A percentile compares a stretch with the other conserved stretches of the same genome.
phyloP scores from a whole-genome alignment of 2,113 vertebrate species.

The Alosa alosa region DNA sequence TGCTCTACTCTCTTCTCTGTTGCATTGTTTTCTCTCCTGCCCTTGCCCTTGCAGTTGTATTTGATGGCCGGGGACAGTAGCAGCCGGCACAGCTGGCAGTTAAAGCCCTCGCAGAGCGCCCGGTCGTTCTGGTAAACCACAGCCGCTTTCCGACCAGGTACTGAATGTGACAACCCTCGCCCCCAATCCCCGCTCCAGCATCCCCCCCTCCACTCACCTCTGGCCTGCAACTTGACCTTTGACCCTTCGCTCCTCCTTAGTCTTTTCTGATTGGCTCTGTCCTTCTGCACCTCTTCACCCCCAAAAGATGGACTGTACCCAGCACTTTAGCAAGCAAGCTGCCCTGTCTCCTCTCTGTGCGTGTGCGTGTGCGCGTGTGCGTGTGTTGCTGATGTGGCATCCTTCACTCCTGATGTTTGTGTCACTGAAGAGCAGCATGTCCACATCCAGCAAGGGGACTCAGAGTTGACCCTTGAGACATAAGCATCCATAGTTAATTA shows the following conservation, averaged over 20 bases:
- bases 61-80: constrained; percentile 92
- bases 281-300: constrained; percentile 24
- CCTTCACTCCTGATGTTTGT: background rate
- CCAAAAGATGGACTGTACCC: background rate
- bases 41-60: constrained; percentile 85
- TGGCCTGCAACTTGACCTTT: constrained; percentile 29
- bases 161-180: constrained; percentile 68
- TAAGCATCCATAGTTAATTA: background rate
- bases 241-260: constrained; percentile 61
- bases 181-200: constrained; percentile 55
- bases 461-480: background rate
- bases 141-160: constrained; percentile 83
- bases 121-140: constrained; percentile 88
- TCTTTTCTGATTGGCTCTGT: constrained; percentile 35
- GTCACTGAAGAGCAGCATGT: background rate
- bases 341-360: background rate
- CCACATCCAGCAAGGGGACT: background rate
- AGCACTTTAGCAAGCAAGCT: background rate
- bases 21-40: constrained; percentile 71
- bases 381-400: background rate
- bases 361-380: background rate
- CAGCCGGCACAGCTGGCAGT: constrained; percentile 90
- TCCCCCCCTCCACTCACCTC: constrained; percentile 56
- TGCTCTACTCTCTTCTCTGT: constrained; percentile 72
- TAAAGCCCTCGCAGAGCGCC: constrained; percentile 93